Base-by-base conservation (phyloP, 2,888 invertebrate species). In the Amiota minor region DNA sequence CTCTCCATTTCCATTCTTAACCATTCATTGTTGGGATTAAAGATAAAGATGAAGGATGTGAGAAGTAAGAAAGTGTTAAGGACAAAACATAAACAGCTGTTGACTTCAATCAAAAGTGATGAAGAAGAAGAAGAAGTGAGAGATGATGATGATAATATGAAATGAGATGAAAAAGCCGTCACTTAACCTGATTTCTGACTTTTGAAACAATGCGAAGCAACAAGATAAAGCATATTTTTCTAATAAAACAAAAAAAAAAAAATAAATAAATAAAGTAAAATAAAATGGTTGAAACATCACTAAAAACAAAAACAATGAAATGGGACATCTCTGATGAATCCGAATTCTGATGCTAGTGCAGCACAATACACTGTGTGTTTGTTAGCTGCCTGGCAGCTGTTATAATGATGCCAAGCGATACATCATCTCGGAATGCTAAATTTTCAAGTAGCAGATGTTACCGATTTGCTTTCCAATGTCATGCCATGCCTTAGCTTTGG, bases 351-450 rank as follows among this genome's bases (percentile, higher is more conserved):
- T 35, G 2, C 35, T 73, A 59, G 73, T 72, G 72, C 80, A 72
- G 79, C 72, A 74, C 80, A 73, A 71, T 35, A 11, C 53, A 6
- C 16, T 12, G 53, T 50, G 61, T 16, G 46, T 67, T 50, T 23
- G 50, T 70, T 59, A 35, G 35, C 35, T 53, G 55, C 49, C 72
- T 47, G 72, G 56, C 75, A 73, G 84, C 84, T 84, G 85, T 76
- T 84, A 82, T 86, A 84, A 84, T 84, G 84, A 84, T 84, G 86
- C 83, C 81, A 35, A 62, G 76, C 84, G 84, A 86, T 86, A 82
- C 86, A 84, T 84, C 86, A 86, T 84, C 86, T 82, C 85, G 20
- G 85, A 85, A 83, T 84, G 86, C 78, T 9, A 81, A 83, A 83
- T 84, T 83, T 86, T 83, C 84, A 73, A 86, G 83, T 76, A 79